phyloP scores from a whole-genome alignment of 2,888 invertebrate species.

The Rhingia campestris region DNA sequence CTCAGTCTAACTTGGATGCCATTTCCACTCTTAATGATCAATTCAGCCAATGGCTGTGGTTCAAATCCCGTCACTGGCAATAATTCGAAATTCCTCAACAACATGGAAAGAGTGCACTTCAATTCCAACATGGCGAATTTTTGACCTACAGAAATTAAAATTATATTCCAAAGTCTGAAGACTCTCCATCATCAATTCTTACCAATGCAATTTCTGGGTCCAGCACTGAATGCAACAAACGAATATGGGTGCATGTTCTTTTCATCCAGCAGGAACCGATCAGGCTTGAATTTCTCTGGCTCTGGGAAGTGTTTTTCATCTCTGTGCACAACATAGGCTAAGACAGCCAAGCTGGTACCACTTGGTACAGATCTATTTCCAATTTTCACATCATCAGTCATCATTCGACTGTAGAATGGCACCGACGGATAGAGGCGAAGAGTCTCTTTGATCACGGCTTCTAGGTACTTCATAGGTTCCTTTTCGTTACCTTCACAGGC shows the following conservation, averaged over 20 bases:
- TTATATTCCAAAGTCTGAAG: background rate
- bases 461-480: constrained; percentile 83
- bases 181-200: background rate
- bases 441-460: constrained; percentile 85
- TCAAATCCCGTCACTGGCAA: constrained; percentile 78
- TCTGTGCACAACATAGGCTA: constrained; percentile 83
- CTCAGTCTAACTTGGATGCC: constrained; percentile 79
- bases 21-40: constrained; percentile 81
- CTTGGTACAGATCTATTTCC: constrained; percentile 82
- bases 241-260: constrained; percentile 80
- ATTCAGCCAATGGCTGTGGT: constrained; percentile 78
- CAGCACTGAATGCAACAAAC: constrained; percentile 81
- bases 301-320: constrained; percentile 83
- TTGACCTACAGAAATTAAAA: constrained; percentile 78
- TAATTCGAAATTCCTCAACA: constrained; percentile 80
- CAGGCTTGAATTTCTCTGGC: constrained; percentile 81
- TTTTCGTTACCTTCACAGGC: constrained; percentile 80
- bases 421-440: constrained; percentile 85
- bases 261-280: constrained; percentile 79
- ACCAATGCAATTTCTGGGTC: constrained; percentile 81
- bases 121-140: constrained; percentile 82
- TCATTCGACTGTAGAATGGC: constrained; percentile 83
- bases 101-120: constrained; percentile 79
- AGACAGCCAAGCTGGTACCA: constrained; percentile 80
- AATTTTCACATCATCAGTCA: constrained; percentile 83